Evolutionary conservation across 2,113 vertebrate species (phyloP).

Genomic region (Neomonachus schauinslandi): DNA sequence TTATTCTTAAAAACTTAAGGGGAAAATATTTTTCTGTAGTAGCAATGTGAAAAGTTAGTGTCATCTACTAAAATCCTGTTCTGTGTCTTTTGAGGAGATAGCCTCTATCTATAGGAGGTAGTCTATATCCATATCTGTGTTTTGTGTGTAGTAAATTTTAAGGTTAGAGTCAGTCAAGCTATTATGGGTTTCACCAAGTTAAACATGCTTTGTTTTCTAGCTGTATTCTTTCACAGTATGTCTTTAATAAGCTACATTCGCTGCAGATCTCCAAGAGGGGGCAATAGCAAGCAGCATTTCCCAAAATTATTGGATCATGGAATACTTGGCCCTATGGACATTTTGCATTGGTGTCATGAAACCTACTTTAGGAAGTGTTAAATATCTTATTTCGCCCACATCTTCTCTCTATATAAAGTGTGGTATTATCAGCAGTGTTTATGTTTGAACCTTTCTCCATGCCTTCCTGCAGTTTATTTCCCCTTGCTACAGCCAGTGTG

Average conservation of each 20-base stretch:
- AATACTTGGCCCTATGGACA: background rate
- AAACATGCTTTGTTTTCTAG: background rate
- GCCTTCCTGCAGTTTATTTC: background rate
- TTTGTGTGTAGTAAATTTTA: slow-evolving; percentile 1
- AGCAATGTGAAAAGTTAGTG: background rate
- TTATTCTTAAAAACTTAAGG: background rate
- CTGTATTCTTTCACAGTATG: background rate
- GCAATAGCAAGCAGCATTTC: background rate
- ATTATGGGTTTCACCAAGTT: background rate
- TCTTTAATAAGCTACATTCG: background rate
- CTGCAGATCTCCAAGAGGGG: background rate
- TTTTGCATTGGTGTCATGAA: background rate
- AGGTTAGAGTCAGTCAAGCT: background rate
- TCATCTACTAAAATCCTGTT: background rate
- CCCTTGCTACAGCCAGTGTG: background rate
- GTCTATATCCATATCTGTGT: background rate
- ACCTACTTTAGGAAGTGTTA: background rate
- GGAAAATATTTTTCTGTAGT: background rate
- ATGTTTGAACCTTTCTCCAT: background rate
- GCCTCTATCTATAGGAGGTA: background rate
- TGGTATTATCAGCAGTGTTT: background rate
- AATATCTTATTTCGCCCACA: background rate
- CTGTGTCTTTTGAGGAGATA: background rate
- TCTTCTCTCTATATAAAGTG: background rate
- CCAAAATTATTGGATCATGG: background rate